Evolutionary conservation across 1,140 invertebrate species (phyloP), one percentile per base, ranked within the genome.

Genomic region (Cydia pomonella): DNA sequence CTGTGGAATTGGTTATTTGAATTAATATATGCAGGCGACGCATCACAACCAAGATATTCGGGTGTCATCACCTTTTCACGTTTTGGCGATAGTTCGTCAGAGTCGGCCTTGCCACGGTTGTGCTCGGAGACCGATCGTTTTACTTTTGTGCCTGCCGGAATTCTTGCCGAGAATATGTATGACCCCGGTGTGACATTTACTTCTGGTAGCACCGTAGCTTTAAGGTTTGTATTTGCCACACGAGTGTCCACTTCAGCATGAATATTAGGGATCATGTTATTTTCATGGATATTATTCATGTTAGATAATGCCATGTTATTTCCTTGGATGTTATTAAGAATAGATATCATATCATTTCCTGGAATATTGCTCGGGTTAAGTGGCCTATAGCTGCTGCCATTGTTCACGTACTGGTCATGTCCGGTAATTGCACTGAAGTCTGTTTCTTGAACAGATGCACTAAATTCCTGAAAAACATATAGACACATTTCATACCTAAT

Each of bases 111-210:
- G 18, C 18, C 53, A 21, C 53, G 7, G 9, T 23, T 59, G 53
- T 21, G 53, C 18, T 59, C 53, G 7, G 53, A 59, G 16, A 59
- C 53, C 5, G 53, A 59, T 59, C 53, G 53, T 21, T 59, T 59
- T 21, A 59, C 18, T 59, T 59, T 59, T 21, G 53, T 59, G 5
- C 53, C 53, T 59, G 53, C 5, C 53, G 53, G 53, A 59, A 59
- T 21, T 21, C 18, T 21, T 10, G 53, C 53, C 16, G 53, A 18
- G 23, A 59, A 59, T 59, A 7, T 18, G 18, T 59, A 59, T 10
- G 53, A 21, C 1, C 18, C 18, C 9, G 5, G 53, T 21, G 53
- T 10, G 7, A 21, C 18, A 59, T 59, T 59, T 21, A 18, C 3
- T n/a, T 9, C 53, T 21, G 53, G 18, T 23, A 21, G 53, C 18